phyloP scores from a whole-genome alignment of 2,113 vertebrate genomes.

The Ptyas mucosa region DNA sequence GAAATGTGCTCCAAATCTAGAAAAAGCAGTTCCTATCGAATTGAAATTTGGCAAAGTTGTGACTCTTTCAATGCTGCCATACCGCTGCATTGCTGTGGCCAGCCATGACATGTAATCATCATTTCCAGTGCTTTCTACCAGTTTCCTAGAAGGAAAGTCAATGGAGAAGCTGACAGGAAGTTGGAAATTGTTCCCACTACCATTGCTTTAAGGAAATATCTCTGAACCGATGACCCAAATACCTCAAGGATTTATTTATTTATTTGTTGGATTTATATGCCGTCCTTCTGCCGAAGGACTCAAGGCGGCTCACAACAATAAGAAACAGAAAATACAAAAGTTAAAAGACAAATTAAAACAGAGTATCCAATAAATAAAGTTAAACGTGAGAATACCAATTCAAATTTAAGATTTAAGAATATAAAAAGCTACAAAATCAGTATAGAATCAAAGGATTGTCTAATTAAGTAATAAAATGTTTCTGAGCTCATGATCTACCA shows the following conservation, averaged over 20 bases:
- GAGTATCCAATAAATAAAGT: no score
- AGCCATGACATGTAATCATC: neutral
- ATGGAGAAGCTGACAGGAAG: neutral
- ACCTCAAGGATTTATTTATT: no score
- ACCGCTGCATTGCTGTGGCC: neutral
- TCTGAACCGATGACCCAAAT: neutral
- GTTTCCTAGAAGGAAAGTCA: neutral
- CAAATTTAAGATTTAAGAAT: no score
- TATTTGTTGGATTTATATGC: no score
- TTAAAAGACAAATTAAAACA: no score
- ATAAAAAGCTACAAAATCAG: no score
- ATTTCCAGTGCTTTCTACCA: neutral
- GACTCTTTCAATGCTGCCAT: neutral
- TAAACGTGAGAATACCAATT: no score
- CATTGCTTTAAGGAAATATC: neutral
- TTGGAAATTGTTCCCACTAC: neutral
- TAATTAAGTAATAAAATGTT: neutral
- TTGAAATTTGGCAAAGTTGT: neutral
- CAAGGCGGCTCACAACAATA: no score
- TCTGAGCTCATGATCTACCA: neutral
- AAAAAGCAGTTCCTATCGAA: neutral
- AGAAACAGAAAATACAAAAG: no score
- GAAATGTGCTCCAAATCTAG: neutral
- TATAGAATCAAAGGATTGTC: no score
- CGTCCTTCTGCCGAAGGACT: no score